Conservation (phyloP, 2,113 vertebrate species). For the Ammodytes marinus region DNA sequence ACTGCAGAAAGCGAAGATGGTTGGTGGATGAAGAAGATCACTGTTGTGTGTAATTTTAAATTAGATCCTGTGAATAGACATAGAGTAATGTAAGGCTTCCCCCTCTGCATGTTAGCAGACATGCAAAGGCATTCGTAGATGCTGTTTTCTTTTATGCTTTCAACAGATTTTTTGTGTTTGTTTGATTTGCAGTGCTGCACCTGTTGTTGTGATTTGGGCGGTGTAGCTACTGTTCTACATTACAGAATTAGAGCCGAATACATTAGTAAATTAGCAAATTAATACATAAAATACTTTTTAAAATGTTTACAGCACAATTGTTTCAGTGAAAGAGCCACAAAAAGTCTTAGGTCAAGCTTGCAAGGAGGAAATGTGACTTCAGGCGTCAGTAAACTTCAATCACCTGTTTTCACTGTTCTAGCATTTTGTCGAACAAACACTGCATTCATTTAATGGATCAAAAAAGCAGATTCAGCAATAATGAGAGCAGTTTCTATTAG, state of each 20-base stretch:
- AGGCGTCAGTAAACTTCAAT: background rate
- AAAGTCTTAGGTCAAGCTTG: background rate
- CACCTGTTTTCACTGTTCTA: background rate
- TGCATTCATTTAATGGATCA: background rate
- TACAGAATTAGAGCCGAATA: background rate
- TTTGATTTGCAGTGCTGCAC: background rate
- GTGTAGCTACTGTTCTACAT: background rate
- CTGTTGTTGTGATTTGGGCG: background rate
- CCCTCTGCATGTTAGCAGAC: background rate
- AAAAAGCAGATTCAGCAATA: background rate
- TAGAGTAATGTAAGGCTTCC: too few relatives aligned
- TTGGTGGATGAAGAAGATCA: constrained; percentile 18
- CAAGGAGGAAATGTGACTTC: background rate
- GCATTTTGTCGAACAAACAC: background rate
- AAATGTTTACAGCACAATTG: background rate
- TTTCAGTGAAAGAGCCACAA: background rate
- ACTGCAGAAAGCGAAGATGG: background rate
- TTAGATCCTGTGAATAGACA: constrained; percentile 1
- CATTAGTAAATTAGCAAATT: background rate
- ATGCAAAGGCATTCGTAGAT: background rate
- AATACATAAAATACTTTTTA: background rate
- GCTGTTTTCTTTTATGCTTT: background rate
- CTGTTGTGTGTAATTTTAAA: constrained; percentile 13
- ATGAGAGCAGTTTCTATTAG: background rate
- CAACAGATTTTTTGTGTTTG: background rate